A percentile compares a stretch with the other conserved stretches of the same genome.
Evolutionary conservation across 2,888 invertebrate species (phyloP).

Genomic region (Cephalotes varians): DNA sequence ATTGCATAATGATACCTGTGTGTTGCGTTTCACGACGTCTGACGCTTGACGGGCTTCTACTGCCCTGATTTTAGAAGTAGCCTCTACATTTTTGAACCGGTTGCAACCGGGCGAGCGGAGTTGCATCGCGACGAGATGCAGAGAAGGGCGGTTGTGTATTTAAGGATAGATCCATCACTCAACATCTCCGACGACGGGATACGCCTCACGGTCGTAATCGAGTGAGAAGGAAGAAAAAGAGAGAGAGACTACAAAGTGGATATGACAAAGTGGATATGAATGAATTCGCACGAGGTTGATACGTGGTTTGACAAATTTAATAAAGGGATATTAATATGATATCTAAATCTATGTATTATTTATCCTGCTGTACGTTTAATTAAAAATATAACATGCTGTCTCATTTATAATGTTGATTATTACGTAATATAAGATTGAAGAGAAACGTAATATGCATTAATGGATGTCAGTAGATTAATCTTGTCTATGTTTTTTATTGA

Average conservation of each 20-base stretch:
- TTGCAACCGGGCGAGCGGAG: slow-evolving; percentile 27
- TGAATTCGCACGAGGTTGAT: not conserved
- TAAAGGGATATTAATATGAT: not conserved
- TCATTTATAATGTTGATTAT: not conserved
- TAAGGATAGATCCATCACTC: slow-evolving; percentile 45
- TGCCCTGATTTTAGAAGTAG: slow-evolving; percentile 60
- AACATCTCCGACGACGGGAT: not conserved
- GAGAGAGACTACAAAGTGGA: not conserved
- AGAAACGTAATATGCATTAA: not conserved
- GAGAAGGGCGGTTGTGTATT: slow-evolving; percentile 22
- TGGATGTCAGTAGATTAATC: not conserved
- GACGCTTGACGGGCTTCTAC: slow-evolving; percentile 67
- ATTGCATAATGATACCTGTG: slow-evolving; percentile 31
- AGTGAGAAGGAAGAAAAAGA: not conserved
- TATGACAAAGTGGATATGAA: slow-evolving; percentile 27
- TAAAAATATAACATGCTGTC: not conserved
- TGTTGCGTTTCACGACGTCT: slow-evolving; percentile 54
- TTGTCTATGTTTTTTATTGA: not conserved
- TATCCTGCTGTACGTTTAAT: not conserved
- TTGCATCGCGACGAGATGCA: not conserved
- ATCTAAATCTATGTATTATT: not conserved
- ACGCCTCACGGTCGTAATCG: slow-evolving; percentile 11
- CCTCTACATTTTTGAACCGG: slow-evolving; percentile 62
- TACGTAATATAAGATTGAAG: not conserved
- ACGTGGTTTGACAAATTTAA: slow-evolving; percentile 1